phyloP scores from a whole-genome alignment of 2,888 invertebrate genomes.

The Pecten maximus region DNA sequence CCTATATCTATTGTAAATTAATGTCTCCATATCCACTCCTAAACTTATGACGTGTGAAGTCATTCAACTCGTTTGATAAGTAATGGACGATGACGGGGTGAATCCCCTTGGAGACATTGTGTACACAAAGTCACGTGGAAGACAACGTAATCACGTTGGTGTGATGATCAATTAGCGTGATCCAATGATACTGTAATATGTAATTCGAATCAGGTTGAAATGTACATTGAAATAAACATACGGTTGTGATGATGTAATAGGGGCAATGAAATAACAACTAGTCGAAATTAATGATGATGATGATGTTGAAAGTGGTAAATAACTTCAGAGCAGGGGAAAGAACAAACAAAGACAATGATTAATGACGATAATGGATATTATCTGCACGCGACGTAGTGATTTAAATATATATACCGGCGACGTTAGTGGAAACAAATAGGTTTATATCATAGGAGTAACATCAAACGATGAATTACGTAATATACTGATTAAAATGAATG shows the following conservation, averaged over 20 bases:
- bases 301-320: background rate
- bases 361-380: background rate
- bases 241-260: background rate
- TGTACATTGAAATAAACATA: background rate
- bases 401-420: background rate
- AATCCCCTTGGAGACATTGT: background rate
- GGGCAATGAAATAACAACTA: background rate
- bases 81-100: background rate
- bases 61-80: background rate
- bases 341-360: background rate
- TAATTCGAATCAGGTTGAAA: background rate
- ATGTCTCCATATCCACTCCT: background rate
- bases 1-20: background rate
- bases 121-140: background rate
- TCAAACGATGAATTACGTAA: no score
- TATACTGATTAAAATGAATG: no score
- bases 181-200: background rate
- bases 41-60: background rate
- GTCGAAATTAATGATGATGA: background rate
- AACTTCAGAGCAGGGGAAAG: background rate
- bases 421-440: background rate
- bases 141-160: background rate
- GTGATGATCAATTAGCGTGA: background rate
- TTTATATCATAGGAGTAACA: no score
- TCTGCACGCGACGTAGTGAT: background rate